phyloP scores from a whole-genome alignment of 2,888 invertebrate species.

The Ichneumon xanthorius region DNA sequence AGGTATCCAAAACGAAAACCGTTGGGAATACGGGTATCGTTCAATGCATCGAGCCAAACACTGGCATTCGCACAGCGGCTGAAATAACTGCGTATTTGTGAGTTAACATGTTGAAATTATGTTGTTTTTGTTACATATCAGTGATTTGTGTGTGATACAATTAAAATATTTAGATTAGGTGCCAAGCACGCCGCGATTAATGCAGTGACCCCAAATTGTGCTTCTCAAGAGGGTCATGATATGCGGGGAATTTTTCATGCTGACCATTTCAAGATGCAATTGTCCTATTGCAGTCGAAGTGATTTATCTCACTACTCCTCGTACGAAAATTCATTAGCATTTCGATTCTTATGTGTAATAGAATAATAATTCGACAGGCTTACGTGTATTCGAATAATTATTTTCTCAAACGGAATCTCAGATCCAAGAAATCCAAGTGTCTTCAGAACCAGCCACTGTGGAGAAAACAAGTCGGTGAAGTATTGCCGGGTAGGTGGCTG shows the following conservation, averaged over 20 bases:
- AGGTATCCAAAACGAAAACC: not conserved
- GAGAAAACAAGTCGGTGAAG: not conserved
- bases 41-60: too few relatives aligned
- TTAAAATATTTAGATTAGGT: not conserved
- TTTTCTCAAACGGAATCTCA: not conserved
- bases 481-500: conserved; percentile 32
- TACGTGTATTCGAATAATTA: not conserved
- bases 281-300: conserved; percentile 17
- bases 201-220: not conserved
- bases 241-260: too few relatives aligned
- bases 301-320: conserved; percentile 14
- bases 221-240: conserved; percentile 7
- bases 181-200: conserved; percentile 6
- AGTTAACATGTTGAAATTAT: not conserved
- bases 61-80: conserved; percentile 2
- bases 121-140: not conserved
- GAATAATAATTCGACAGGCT: not conserved
- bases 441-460: conserved; percentile 11
- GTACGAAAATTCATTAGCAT: not conserved
- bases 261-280: not conserved
- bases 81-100: conserved; percentile 34
- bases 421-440: not conserved
- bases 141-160: not conserved
- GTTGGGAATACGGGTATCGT: not conserved
- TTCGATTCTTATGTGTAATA: too few relatives aligned